Percentiles rank a stretch among this genome's conserved stretches.
Evolutionary conservation across 2,797 vertebrate species (phyloP).

Genomic region (Pipistrellus pygmaeus): DNA sequence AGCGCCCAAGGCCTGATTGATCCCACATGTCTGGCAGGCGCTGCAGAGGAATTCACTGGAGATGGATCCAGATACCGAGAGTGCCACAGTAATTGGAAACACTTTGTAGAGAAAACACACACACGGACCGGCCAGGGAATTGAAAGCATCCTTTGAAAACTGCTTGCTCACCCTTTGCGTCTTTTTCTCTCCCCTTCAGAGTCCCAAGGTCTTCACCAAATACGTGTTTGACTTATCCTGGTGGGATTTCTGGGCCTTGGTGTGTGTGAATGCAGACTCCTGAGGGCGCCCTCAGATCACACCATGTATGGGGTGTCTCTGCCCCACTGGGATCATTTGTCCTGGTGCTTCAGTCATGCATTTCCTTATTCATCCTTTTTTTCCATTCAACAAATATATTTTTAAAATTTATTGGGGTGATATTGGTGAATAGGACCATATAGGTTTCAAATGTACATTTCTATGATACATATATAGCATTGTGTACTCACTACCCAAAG

Average conservation of each 20-base stretch:
- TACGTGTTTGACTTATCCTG: background rate
- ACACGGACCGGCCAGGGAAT: constrained; percentile 16
- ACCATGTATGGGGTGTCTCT: too few species aligned
- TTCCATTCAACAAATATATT: background rate
- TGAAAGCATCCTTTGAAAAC: constrained; percentile 76
- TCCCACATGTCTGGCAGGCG: constrained; percentile 91
- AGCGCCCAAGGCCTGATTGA: constrained; percentile 90
- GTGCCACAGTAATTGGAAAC: constrained; percentile 90
- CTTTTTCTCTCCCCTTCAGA: accelerated
- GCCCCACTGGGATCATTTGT: too few species aligned
- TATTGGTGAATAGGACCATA: background rate
- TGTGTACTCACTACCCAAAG: background rate
- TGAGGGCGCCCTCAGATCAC: background rate
- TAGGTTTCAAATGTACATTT: background rate
- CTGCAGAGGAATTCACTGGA: constrained; percentile 84
- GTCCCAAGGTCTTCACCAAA: background rate
- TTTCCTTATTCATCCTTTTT: background rate
- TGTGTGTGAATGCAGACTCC: background rate
- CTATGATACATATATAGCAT: background rate
- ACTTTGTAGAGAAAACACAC: constrained; percentile 79
- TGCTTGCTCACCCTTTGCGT: constrained; percentile 72
- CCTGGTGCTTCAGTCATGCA: background rate
- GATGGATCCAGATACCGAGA: constrained; percentile 88
- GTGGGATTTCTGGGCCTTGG: background rate
- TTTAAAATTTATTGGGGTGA: background rate